Evolutionary conservation across 2,888 invertebrate genomes (phyloP), one percentile per base, ranked within the genome.

Genomic region (Melitaea athalia): DNA sequence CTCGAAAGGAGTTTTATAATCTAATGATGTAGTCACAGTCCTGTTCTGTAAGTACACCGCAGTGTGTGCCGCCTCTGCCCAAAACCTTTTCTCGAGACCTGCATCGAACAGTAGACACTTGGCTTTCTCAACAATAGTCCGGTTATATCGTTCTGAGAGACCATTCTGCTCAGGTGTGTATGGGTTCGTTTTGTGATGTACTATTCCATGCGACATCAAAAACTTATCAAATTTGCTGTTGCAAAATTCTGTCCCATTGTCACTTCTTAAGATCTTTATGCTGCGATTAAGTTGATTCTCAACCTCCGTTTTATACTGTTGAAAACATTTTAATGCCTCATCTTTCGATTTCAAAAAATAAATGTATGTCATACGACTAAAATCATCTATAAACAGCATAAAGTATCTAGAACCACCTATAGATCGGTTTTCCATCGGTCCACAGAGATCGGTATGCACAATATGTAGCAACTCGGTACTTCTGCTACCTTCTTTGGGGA

Each of bases 151-250:
- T 24, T 77, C 76, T 53, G 67, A 59, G 1, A 77, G 38, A 31
- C 71, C 74, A 70, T 76, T 76, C 50, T 76, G 74, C 53, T 76
- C 72, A 7, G 74, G 70, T n/a, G 57, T 63, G 49, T 49, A 49
- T 7, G 49, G 49, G n/a, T 49, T 49, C 10, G 14, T 49, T 49
- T 3, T 49, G 5, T 14, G 49, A 14, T 49, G 10, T 14, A n/a
- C 4, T 12, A 68, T 68, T 45, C 68, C 68, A 63, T 59, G 50
- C 12, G 24, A 10, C 52, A 49, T 71, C 55, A 72, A 65, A 65
- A 59, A 11, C 49, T 59, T 38, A 3, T 67, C 24, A 24, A 24
- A 24, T 24, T 24, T 24, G 24, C 24, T 24, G 24, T 24, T 24
- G 24, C 24, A 24, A 3, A 24, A 24, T 24, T 24, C 24, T 24